These are phyloP conservation scores for Pithys albifrons DNA, from an alignment of 2,113 vertebrate species.

Conservation along the genomic window DNA sequence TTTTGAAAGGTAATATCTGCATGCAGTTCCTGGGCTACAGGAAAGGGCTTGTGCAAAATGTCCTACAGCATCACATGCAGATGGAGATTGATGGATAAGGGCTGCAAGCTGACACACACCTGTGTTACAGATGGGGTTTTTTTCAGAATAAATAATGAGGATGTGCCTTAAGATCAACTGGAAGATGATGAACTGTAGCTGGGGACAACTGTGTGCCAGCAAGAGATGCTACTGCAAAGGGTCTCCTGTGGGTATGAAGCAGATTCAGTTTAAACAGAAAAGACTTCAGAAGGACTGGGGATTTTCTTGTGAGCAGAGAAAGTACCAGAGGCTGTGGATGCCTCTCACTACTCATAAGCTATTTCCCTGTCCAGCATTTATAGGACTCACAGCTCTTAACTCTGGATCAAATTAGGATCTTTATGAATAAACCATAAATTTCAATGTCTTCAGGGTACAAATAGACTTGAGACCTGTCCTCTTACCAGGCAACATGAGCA, in stretches of 20 bases:
- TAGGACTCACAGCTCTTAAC: neutral
- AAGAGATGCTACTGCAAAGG: neutral
- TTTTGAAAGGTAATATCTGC: neutral
- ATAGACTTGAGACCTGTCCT: neutral
- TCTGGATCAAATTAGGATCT: neutral
- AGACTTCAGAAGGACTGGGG: neutral
- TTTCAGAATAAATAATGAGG: neutral
- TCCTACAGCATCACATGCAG: fast-evolving
- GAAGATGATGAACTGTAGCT: neutral
- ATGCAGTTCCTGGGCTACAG: neutral
- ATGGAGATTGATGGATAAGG: too few species aligned
- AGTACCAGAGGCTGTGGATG: neutral
- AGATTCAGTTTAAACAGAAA: neutral
- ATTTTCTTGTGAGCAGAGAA: neutral
- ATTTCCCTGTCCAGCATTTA: neutral
- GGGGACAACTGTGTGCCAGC: neutral
- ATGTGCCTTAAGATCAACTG: neutral
- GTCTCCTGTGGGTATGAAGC: neutral
- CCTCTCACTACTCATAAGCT: neutral
- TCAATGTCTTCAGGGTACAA: neutral
- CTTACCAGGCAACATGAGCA: neutral
- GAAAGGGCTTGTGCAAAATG: neutral
- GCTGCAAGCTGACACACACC: neutral
- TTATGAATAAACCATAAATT: neutral
- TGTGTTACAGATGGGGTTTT: fast-evolving